Evolutionary conservation across 1,140 invertebrate species (phyloP).

Genomic region (Drosophila aff.): DNA sequence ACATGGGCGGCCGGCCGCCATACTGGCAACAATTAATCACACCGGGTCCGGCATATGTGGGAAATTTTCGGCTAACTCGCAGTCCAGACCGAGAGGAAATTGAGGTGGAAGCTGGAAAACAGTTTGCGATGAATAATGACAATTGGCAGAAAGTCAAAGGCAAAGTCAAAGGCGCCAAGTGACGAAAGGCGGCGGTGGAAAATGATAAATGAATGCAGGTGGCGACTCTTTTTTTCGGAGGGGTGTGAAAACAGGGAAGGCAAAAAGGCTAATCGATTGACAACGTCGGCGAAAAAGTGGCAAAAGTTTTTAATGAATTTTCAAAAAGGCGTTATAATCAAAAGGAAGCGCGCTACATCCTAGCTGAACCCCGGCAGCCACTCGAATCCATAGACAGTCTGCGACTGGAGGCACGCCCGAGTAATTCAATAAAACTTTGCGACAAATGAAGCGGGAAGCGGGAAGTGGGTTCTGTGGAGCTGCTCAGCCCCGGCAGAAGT

Average conservation of each 20-base stretch:
- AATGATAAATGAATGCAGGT: constrained; percentile 82
- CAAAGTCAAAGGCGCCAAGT: constrained; percentile 79
- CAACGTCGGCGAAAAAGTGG: constrained; percentile 37
- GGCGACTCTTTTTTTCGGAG: constrained; percentile 38
- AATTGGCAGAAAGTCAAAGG: constrained; percentile 82
- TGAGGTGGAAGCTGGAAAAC: constrained; percentile 62
- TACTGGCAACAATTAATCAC: constrained; percentile 73
- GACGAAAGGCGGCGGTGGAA: constrained; percentile 60
- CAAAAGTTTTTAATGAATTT: constrained; percentile 82
- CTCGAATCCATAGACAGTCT: constrained; percentile 59
- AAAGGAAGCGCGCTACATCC: constrained; percentile 46
- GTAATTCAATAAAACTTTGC: constrained; percentile 84
- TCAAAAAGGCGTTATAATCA: constrained; percentile 78
- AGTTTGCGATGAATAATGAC: constrained; percentile 81
- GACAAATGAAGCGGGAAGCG: constrained; percentile 73
- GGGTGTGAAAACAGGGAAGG: background rate
- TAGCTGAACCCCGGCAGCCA: constrained; percentile 11
- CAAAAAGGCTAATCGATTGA: constrained; percentile 64
- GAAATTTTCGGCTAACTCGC: constrained; percentile 67
- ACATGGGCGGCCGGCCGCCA: constrained; percentile 38
- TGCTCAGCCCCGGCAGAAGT: constrained; percentile 34
- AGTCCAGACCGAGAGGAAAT: constrained; percentile 1
- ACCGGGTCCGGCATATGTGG: constrained; percentile 75
- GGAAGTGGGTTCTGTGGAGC: constrained; percentile 36
- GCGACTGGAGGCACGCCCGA: constrained; percentile 70